Percentiles rank a stretch among this genome's conserved stretches.
phyloP scores from a whole-genome alignment of 2,888 invertebrate genomes.

The Iselma pallidipennis region DNA sequence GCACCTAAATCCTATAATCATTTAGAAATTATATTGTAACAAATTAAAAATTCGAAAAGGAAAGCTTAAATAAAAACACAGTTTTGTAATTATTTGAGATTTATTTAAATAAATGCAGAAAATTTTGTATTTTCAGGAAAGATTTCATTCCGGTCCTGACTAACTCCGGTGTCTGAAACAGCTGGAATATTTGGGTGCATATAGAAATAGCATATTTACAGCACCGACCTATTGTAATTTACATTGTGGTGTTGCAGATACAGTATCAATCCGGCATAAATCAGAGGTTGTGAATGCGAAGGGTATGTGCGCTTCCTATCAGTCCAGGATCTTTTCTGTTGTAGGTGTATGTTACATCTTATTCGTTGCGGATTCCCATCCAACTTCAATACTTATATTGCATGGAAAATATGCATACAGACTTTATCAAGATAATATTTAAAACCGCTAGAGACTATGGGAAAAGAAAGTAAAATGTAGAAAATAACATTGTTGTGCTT shows the following conservation, averaged over 20 bases:
- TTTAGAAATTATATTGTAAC: not conserved
- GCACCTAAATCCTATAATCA: not conserved
- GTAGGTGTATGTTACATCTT: slow-evolving; percentile 49
- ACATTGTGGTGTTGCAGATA: slow-evolving; percentile 56
- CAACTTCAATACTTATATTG: slow-evolving; percentile 40
- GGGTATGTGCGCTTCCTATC: slow-evolving; percentile 44
- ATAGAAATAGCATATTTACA: slow-evolving; percentile 52
- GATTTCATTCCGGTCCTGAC: slow-evolving; percentile 24
- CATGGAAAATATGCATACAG: slow-evolving; percentile 43
- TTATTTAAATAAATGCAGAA: too few species aligned
- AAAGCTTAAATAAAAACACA: too few species aligned
- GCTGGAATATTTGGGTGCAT: slow-evolving; percentile 37
- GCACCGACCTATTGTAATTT: slow-evolving; percentile 53
- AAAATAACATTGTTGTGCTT: not conserved
- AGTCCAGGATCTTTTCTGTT: slow-evolving; percentile 42
- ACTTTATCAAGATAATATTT: slow-evolving; percentile 42
- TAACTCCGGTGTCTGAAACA: slow-evolving; percentile 13
- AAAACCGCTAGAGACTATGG: slow-evolving; percentile 2
- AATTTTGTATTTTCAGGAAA: not conserved
- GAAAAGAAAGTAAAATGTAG: not conserved
- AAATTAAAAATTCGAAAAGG: not conserved
- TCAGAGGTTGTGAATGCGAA: slow-evolving; percentile 47
- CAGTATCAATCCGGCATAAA: slow-evolving; percentile 55
- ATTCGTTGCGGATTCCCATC: slow-evolving; percentile 39
- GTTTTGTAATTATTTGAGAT: too few species aligned